Conservation (phyloP, 2,888 invertebrate genomes). For the Neria commutata region DNA sequence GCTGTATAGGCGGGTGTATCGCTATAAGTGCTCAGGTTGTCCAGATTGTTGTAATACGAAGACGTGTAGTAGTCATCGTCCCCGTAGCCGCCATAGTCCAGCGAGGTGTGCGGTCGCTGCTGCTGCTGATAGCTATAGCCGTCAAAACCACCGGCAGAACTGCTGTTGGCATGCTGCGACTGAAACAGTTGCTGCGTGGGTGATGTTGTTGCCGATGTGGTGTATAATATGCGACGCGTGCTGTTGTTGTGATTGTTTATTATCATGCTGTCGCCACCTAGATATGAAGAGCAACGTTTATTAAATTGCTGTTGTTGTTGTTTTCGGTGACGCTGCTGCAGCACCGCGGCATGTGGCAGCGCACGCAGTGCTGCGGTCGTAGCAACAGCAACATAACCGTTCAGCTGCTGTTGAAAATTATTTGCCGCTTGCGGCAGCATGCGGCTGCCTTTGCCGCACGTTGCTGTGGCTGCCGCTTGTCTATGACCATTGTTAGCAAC, state of each 20-base stretch:
- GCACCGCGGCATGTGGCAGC: conserved; percentile 43
- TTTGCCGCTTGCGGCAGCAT: conserved; percentile 41
- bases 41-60: conserved; percentile 33
- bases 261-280: conserved; percentile 33
- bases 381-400: conserved; percentile 18
- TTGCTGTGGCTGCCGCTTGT: conserved; percentile 45
- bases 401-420: conserved; percentile 24
- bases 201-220: neutral
- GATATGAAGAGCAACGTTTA: conserved; percentile 25
- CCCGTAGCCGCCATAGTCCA: conserved; percentile 64
- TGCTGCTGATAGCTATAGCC: too few relatives aligned
- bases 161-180: conserved; percentile 10
- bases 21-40: conserved; percentile 47
- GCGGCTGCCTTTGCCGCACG: conserved; percentile 29
- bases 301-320: conserved; percentile 25
- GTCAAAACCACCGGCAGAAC: conserved; percentile 19
- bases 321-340: conserved; percentile 30
- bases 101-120: conserved; percentile 49
- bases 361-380: conserved; percentile 44
- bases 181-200: neutral
- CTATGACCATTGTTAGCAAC: too few relatives aligned
- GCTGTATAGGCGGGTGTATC: conserved; percentile 39
- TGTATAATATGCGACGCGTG: conserved; percentile 23
- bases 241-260: conserved; percentile 29
- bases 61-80: conserved; percentile 64